Evolutionary conservation across 2,113 vertebrate species (phyloP), one percentile per base, ranked within the genome.

Genomic region (Prinia subflava): DNA sequence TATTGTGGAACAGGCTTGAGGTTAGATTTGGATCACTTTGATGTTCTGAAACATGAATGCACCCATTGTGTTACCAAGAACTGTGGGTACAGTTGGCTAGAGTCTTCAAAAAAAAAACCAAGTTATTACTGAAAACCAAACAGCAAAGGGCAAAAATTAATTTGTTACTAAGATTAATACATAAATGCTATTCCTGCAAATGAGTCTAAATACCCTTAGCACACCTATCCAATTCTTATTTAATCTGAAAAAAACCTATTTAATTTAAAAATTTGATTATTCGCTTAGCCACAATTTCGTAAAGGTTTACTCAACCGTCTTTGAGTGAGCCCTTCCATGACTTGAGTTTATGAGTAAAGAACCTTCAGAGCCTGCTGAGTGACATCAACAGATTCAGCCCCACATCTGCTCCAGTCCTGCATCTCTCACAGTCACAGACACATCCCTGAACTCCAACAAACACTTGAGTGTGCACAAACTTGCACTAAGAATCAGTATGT

Each of bases 1-100:
- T 18, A 28, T 33, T 70, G 50, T 1, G 2, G 49, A 89, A 80
- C 57, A 35, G 65, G n/a, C 31, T 73, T 70, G 80, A 79, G 92
- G 57, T 49, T 77, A 47, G 27, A 42, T 79, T 82, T 87, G 67
- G 57, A 84, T 76, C 42, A 15, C 76, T 70, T 25, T 11, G 27
- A 82, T 81, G 37, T 92, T 94, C 92, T 55, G 46, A 96, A 95
- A 94, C 30, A 50, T 55, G 22, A 55, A 62, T 49, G 87, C 19
- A 87, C 52, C 20, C 22, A n/a, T 77, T 85, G 33, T 70, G 30
- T 69, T 69, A 87, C 42, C 41, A 85, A 49, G 28, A 92, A 60
- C 53, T 69, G 31, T 57, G 57, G n/a, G 8, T 35, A 44, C 6
- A 50, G 42, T 10, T 85, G 30, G 12, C 24, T 80, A 70, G 68